Conservation (phyloP, 2,113 vertebrate genomes). For the Aldabrachelys gigantea region DNA sequence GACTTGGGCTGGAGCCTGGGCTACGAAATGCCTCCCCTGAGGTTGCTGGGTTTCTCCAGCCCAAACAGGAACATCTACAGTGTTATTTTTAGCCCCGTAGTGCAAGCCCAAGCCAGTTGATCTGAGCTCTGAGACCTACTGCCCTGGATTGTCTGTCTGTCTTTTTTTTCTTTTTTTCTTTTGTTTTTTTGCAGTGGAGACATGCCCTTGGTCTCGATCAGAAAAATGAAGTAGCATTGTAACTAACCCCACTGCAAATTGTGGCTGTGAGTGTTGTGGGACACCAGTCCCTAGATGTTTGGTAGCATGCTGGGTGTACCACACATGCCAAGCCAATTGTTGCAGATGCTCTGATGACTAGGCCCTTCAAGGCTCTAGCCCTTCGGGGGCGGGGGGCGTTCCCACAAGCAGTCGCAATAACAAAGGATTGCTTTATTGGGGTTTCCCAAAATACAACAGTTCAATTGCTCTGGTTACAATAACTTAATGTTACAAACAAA, state of each 20-base stretch:
- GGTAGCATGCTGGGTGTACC: background rate
- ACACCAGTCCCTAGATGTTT: background rate
- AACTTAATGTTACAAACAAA: background rate
- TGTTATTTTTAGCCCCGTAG: background rate
- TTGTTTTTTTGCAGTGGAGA: no score
- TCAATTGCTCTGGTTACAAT: background rate
- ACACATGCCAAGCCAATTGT: background rate
- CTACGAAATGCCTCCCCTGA: background rate
- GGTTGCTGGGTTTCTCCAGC: background rate
- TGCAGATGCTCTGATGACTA: background rate
- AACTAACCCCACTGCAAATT: background rate
- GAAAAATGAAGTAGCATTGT: background rate
- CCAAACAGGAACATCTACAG: background rate
- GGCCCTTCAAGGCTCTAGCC: background rate
- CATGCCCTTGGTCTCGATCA: background rate
- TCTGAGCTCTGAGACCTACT: background rate
- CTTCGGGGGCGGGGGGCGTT: accelerated
- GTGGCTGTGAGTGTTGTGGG: background rate
- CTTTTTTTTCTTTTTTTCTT: no score
- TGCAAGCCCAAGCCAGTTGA: background rate
- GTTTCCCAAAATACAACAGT: background rate
- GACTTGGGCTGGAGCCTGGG: background rate
- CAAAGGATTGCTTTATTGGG: background rate
- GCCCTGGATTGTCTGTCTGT: background rate
- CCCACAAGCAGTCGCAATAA: background rate